A percentile compares a stretch with the other conserved stretches of the same genome.
These are phyloP conservation scores for Lontra canadensis DNA, from an alignment of 2,113 vertebrate genomes.

Conservation along the genomic window DNA sequence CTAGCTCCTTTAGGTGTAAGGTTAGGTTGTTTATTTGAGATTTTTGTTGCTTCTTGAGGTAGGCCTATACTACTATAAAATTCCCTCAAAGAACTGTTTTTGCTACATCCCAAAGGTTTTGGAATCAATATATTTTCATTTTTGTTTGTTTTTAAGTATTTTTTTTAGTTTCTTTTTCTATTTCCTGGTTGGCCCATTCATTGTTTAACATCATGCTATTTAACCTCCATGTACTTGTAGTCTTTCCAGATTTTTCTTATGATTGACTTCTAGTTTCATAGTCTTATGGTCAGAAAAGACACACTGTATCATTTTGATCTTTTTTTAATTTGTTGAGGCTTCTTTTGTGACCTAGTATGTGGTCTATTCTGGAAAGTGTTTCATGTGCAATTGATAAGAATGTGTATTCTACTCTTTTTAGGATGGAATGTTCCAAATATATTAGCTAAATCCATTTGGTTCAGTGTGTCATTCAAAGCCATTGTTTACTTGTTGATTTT, in stretches of 20 bases:
- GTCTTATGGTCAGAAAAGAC: not conserved
- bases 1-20: not conserved
- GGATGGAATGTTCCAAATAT: not conserved
- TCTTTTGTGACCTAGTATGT: not conserved
- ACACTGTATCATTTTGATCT: not conserved
- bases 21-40: not conserved
- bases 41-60: not conserved
- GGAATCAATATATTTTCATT: not conserved
- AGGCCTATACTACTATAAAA: not conserved
- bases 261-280: not conserved
- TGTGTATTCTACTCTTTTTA: not conserved
- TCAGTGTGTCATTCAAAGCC: not conserved
- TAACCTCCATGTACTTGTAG: not conserved
- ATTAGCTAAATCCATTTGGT: not conserved
- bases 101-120: not conserved
- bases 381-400: not conserved
- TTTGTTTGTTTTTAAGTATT: not conserved
- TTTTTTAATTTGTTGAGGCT: not conserved
- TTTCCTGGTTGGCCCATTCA: not conserved
- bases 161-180: not conserved
- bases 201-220: not conserved
- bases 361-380: not conserved
- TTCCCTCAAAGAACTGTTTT: not conserved
- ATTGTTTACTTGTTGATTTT: not conserved
- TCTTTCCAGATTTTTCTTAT: not conserved